Conservation (phyloP, 1,140 invertebrate genomes). For the Papilio aristodemus region DNA sequence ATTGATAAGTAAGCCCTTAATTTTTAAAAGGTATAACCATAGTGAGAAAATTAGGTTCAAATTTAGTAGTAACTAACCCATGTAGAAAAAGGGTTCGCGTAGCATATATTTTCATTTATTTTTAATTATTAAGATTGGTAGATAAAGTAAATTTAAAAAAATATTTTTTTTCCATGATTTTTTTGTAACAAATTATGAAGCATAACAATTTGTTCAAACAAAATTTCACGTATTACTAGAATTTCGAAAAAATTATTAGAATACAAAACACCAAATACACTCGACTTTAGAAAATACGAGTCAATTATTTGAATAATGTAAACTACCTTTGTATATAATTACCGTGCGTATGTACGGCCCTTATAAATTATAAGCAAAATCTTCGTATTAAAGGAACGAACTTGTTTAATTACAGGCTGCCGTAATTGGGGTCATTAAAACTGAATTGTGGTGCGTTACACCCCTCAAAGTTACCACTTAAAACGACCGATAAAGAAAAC, state of each 20-base stretch:
- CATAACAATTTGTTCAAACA: no score
- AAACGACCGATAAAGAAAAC: background rate
- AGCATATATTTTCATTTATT: no score
- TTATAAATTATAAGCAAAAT: background rate
- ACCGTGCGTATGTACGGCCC: background rate
- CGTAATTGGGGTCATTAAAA: background rate
- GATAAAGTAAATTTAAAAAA: no score
- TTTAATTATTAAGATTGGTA: no score
- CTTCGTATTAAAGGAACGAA: background rate
- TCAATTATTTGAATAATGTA: background rate
- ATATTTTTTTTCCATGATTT: no score
- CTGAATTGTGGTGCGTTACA: background rate
- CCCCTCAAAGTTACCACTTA: background rate
- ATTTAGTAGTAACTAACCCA: no score
- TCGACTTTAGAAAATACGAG: background rate
- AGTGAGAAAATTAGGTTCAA: no score
- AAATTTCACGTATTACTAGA: no score
- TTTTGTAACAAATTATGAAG: no score
- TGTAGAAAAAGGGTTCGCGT: no score
- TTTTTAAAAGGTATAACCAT: no score
- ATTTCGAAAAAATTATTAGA: background rate
- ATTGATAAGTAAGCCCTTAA: no score
- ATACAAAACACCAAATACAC: background rate
- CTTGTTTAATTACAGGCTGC: constrained; percentile 1
- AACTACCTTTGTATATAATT: background rate